Percentiles rank a stretch among this genome's conserved stretches.
Conservation (phyloP, 2,797 vertebrate species). For the Pangasius krempfi region DNA sequence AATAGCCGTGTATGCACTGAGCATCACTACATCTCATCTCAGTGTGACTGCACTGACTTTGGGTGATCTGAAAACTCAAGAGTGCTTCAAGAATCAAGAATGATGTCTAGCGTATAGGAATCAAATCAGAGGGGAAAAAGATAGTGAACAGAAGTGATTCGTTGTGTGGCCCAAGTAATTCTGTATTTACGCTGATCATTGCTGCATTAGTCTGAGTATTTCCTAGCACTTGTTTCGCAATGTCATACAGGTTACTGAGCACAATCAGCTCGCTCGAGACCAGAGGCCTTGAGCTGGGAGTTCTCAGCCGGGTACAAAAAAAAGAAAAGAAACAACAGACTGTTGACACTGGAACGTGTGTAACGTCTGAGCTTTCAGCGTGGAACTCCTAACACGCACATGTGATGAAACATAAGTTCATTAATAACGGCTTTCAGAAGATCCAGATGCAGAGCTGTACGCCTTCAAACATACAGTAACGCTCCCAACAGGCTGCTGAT, state of each 20-base stretch:
- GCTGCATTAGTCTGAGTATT: neutral
- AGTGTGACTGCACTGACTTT: neutral
- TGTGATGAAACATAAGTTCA: neutral
- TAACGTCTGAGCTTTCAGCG: neutral
- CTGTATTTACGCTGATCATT: too few species aligned
- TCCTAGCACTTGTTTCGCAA: neutral
- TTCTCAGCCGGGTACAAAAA: neutral
- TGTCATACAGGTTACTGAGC: neutral
- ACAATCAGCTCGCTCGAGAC: neutral
- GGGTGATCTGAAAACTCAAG: neutral
- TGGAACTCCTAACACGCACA: neutral
- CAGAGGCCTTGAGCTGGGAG: neutral
- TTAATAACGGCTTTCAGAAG: neutral
- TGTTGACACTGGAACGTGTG: neutral
- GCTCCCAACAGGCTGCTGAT: slow-evolving; percentile 36
- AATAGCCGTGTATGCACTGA: neutral
- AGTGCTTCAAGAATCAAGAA: too few species aligned
- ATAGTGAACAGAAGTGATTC: too few species aligned
- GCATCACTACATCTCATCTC: neutral
- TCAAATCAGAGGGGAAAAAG: fast-evolving
- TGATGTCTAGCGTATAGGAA: neutral
- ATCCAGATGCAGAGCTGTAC: neutral
- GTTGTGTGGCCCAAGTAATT: too few species aligned
- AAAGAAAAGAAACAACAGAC: too few species aligned
- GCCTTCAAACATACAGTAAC: slow-evolving; percentile 1